A percentile compares a stretch with the other conserved stretches of the same genome.
Evolutionary conservation across 1,140 invertebrate genomes (phyloP).

Genomic region (Heliothis subflexa): DNA sequence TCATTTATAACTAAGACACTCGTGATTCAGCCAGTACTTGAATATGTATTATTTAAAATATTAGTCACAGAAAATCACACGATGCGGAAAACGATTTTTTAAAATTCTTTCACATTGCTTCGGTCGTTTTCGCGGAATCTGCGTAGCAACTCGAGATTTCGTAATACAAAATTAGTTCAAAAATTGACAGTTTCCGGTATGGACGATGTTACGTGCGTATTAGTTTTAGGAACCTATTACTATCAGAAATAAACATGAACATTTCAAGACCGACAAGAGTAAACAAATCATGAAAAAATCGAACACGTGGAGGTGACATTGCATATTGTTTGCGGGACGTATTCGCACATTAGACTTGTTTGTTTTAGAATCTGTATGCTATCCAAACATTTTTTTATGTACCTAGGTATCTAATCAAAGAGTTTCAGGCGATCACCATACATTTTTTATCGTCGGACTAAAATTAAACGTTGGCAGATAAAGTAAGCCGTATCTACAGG

Average conservation of each 20-base stretch:
- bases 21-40: constrained; percentile 24
- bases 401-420: too few species aligned
- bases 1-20: constrained; percentile 29
- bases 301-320: constrained; percentile 15
- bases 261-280: constrained; percentile 2
- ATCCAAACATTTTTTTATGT: constrained; percentile 7
- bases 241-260: constrained; percentile 2
- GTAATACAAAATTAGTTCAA: constrained; percentile 9
- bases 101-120: constrained; percentile 8
- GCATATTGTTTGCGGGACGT: background rate
- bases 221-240: background rate
- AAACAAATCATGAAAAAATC: background rate
- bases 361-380: background rate
- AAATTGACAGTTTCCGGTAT: constrained; percentile 6
- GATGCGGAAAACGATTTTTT: constrained; percentile 26
- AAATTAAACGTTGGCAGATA: constrained; percentile 29
- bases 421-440: background rate
- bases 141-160: constrained; percentile 12
- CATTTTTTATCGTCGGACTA: constrained; percentile 34
- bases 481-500: constrained; percentile 10
- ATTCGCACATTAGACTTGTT: constrained; percentile 1
- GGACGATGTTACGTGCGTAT: background rate
- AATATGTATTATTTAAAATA: constrained; percentile 19
- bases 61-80: constrained; percentile 6
- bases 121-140: constrained; percentile 12